phyloP scores from a whole-genome alignment of 2,888 invertebrate genomes.

The Melipona bicolor region DNA sequence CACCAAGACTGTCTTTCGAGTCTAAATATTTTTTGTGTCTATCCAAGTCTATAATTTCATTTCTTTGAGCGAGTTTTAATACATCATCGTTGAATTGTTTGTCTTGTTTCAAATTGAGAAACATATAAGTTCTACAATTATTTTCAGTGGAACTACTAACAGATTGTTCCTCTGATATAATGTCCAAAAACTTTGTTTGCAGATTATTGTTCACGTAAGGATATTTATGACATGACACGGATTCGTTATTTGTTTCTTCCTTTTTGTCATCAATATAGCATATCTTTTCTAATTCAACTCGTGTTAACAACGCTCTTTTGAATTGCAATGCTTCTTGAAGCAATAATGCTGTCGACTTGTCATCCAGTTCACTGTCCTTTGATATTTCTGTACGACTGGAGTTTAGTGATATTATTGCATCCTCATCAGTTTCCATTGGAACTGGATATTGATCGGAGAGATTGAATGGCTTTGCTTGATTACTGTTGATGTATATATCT shows the following conservation, averaged over 20 bases:
- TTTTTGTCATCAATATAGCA: conserved; percentile 15
- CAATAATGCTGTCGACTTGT: conserved; percentile 68
- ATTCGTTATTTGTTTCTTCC: background rate
- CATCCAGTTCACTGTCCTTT: conserved; percentile 69
- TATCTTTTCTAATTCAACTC: conserved; percentile 59
- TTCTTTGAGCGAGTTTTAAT: background rate
- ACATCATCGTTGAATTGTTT: conserved; percentile 6
- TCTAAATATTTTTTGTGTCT: background rate
- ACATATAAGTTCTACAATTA: conserved; percentile 54
- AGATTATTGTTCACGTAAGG: conserved; percentile 54
- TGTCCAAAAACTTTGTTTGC: conserved; percentile 72
- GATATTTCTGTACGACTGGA: conserved; percentile 66
- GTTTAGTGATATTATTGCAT: conserved; percentile 45
- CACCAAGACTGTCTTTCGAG: conserved; percentile 19
- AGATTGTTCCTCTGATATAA: conserved; percentile 77
- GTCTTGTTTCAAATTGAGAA: conserved; percentile 50
- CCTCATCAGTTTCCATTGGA: conserved; percentile 63
- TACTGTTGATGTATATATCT: background rate
- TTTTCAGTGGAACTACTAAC: conserved; percentile 69
- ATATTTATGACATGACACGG: background rate
- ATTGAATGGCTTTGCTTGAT: background rate
- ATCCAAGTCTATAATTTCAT: background rate
- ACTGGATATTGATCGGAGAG: conserved; percentile 4
- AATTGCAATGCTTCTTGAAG: conserved; percentile 72
- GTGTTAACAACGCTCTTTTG: conserved; percentile 67